Conservation (phyloP, 2,888 invertebrate genomes). For the Tinea semifulvella region DNA sequence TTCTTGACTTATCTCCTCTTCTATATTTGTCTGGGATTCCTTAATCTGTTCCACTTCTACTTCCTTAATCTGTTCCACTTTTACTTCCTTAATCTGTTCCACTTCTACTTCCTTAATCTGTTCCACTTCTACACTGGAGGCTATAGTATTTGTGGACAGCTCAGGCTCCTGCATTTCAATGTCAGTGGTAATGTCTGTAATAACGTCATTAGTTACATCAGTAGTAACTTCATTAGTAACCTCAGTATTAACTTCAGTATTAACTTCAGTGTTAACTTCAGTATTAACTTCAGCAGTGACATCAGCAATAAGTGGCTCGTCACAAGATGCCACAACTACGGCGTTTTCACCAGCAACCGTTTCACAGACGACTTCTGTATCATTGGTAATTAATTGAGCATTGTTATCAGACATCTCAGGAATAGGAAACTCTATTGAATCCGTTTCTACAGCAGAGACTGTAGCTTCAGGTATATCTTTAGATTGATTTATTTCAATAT, state of each 20-base stretch:
- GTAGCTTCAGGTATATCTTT: not conserved
- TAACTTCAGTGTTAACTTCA: too few relatives aligned
- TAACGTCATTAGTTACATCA: too few relatives aligned
- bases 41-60: constrained; percentile 20
- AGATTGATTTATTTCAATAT: not conserved
- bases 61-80: constrained; percentile 18
- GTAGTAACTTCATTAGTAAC: too few relatives aligned
- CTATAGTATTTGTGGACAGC: constrained; percentile 14
- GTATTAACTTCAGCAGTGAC: constrained; percentile 17
- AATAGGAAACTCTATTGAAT: not conserved
- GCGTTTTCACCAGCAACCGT: not conserved
- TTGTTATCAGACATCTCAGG: constrained; percentile 20
- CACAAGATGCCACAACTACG: not conserved
- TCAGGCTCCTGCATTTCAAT: not conserved
- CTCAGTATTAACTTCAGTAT: too few relatives aligned
- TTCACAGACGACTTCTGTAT: constrained; percentile 6
- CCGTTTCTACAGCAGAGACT: not conserved
- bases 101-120: constrained; percentile 18
- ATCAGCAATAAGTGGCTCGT: constrained; percentile 3
- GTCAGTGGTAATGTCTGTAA: too few relatives aligned
- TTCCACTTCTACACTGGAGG: constrained; percentile 17
- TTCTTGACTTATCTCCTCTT: too few relatives aligned
- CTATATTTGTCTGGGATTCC: constrained; percentile 17
- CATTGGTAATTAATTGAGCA: constrained; percentile 24
- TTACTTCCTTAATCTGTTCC: constrained; percentile 23